Evolutionary conservation across 2,888 invertebrate genomes (phyloP).

Genomic region (Tetropium fuscum): DNA sequence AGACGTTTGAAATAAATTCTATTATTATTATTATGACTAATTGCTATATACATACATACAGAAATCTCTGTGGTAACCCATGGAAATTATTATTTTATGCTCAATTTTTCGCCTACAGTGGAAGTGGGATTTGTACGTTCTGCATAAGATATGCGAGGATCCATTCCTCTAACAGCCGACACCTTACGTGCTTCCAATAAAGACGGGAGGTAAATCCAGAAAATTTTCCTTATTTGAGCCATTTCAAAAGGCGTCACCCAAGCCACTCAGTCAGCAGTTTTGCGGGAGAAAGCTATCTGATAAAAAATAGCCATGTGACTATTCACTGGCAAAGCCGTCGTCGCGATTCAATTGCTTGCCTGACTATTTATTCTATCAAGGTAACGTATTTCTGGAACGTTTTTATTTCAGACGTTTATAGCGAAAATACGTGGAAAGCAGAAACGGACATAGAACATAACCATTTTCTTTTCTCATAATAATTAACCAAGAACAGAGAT

Average conservation of each 20-base stretch:
- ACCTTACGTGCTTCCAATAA: conserved; percentile 52
- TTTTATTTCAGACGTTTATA: conserved; percentile 4
- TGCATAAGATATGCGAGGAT: conserved; percentile 43
- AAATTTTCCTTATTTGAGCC: conserved; percentile 52
- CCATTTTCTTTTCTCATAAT: too few relatives aligned
- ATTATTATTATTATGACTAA: too few relatives aligned
- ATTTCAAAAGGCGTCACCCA: conserved; percentile 49
- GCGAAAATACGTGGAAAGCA: neutral
- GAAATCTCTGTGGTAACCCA: conserved; percentile 23
- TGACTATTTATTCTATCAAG: conserved; percentile 14
- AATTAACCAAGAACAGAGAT: too few relatives aligned
- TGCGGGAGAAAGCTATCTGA: conserved; percentile 47
- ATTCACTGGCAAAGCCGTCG: conserved; percentile 32
- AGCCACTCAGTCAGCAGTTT: conserved; percentile 51
- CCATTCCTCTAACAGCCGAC: conserved; percentile 48
- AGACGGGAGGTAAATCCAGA: conserved; percentile 43
- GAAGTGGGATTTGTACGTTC: conserved; percentile 24
- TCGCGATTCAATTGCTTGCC: conserved; percentile 12
- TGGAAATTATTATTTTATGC: conserved; percentile 21
- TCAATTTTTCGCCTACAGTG: conserved; percentile 11
- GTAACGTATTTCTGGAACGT: conserved; percentile 5
- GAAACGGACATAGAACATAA: too few relatives aligned
- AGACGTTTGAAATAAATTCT: too few relatives aligned
- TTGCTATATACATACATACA: too few relatives aligned
- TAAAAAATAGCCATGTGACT: conserved; percentile 41